These are phyloP conservation scores for Nannoperca obscura DNA, from an alignment of 2,797 vertebrate species.

Conservation along the genomic window DNA sequence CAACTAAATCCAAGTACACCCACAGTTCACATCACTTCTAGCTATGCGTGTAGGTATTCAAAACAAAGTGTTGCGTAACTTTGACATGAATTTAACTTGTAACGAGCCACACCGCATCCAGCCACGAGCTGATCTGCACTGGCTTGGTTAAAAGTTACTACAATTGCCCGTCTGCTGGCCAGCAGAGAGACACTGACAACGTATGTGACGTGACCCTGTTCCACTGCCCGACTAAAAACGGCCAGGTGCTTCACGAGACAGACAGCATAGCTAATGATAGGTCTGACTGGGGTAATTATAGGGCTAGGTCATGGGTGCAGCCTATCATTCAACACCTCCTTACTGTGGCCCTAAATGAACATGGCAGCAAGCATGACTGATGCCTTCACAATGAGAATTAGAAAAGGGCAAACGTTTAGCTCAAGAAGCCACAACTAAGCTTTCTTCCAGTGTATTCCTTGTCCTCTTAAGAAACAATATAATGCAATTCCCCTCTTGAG, in stretches of 20 bases:
- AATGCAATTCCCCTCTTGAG: not conserved
- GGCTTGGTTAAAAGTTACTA: not conserved
- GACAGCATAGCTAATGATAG: constrained; percentile 60
- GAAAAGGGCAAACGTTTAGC: not conserved
- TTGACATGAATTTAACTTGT: not conserved
- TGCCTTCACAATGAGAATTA: constrained; percentile 34
- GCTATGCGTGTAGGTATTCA: not conserved
- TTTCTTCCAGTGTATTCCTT: not conserved
- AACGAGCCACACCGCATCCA: not conserved
- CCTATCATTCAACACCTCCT: constrained; percentile 65
- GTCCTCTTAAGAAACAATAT: not conserved
- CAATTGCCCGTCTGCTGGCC: constrained; percentile 15
- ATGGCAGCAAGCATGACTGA: constrained; percentile 25
- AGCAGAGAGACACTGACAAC: constrained; percentile 27
- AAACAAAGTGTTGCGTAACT: not conserved
- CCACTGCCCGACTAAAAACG: constrained; percentile 38
- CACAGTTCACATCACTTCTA: not conserved
- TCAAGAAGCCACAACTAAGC: no score
- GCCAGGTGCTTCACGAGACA: constrained; percentile 68
- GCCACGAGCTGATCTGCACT: not conserved
- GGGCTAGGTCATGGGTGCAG: constrained; percentile 40
- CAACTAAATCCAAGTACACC: not conserved
- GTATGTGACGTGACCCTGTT: constrained; percentile 12
- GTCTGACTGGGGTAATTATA: constrained; percentile 68
- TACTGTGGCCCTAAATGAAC: constrained; percentile 39